Conservation (phyloP, 2,113 vertebrate genomes). For the Hippoglossus stenolepis region DNA sequence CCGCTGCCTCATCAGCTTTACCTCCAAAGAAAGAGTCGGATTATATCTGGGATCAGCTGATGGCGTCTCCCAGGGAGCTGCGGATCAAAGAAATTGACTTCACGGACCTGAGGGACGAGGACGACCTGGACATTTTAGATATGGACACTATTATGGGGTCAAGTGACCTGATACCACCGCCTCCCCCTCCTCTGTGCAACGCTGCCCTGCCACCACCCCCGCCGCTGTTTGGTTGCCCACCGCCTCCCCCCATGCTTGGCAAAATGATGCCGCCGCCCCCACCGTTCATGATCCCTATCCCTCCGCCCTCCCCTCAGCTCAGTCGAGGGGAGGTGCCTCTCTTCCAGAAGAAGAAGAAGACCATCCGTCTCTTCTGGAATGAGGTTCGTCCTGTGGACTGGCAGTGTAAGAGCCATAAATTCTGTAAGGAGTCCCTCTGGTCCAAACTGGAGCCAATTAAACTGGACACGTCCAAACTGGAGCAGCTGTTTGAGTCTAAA, state of each 20-base stretch:
- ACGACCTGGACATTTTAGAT: conserved; percentile 92
- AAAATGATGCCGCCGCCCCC: conserved; percentile 81
- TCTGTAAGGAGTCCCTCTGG: conserved; percentile 94
- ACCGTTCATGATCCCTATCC: conserved; percentile 83
- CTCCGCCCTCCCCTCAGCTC: conserved; percentile 89
- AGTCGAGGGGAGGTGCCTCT: conserved; percentile 87
- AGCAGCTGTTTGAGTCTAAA: conserved; percentile 98
- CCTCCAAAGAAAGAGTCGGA: conserved; percentile 90
- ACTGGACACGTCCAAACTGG: conserved; percentile 95
- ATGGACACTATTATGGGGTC: conserved; percentile 83
- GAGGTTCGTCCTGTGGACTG: conserved; percentile 94
- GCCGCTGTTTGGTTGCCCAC: conserved; percentile 82
- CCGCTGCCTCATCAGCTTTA: conserved; percentile 36
- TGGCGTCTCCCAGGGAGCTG: conserved; percentile 93
- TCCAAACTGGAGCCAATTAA: conserved; percentile 96
- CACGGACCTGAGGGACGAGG: conserved; percentile 94
- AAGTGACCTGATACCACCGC: conserved; percentile 84
- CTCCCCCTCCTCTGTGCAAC: conserved; percentile 81
- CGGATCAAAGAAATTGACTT: conserved; percentile 99
- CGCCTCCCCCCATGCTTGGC: conserved; percentile 85
- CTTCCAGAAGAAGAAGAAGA: conserved; percentile 98
- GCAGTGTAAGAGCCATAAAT: conserved; percentile 90
- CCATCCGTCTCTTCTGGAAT: conserved; percentile 97
- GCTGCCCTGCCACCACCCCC: conserved; percentile 87
- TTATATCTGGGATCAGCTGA: conserved; percentile 98